Evolutionary conservation across 2,797 vertebrate species (phyloP).

Genomic region (Hippocampus kuda): DNA sequence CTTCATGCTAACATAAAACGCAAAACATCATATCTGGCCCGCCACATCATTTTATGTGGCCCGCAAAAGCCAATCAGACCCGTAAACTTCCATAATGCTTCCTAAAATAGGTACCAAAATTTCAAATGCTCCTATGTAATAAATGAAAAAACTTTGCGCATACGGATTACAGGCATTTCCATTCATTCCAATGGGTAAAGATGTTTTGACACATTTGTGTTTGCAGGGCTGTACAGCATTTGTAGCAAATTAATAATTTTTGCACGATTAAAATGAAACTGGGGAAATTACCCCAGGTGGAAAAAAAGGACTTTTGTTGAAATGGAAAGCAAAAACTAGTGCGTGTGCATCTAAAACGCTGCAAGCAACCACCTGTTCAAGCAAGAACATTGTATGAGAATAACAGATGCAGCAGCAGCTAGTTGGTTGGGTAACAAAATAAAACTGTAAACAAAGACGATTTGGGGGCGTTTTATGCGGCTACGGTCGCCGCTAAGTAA

Average conservation of each 20-base stretch:
- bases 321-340: neutral
- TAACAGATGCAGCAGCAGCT: neutral
- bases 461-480: too few species aligned
- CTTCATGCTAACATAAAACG: too few species aligned
- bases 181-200: neutral
- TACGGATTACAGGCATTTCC: neutral
- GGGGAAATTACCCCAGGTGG: too few species aligned
- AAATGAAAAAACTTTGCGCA: too few species aligned
- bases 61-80: too few species aligned
- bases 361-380: conserved; percentile 3
- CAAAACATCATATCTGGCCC: too few species aligned
- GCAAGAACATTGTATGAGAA: neutral
- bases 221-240: neutral
- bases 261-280: neutral
- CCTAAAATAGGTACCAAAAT: too few species aligned
- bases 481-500: neutral
- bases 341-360: neutral
- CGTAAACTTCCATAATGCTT: too few species aligned
- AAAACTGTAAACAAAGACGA: neutral
- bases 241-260: neutral
- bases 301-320: neutral
- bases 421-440: too few species aligned
- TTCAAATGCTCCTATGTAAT: too few species aligned
- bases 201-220: neutral
- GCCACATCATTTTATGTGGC: too few species aligned